Evolutionary conservation across 2,797 vertebrate species (phyloP), one percentile per base, ranked within the genome.

Genomic region (Tiaroga cobitis): DNA sequence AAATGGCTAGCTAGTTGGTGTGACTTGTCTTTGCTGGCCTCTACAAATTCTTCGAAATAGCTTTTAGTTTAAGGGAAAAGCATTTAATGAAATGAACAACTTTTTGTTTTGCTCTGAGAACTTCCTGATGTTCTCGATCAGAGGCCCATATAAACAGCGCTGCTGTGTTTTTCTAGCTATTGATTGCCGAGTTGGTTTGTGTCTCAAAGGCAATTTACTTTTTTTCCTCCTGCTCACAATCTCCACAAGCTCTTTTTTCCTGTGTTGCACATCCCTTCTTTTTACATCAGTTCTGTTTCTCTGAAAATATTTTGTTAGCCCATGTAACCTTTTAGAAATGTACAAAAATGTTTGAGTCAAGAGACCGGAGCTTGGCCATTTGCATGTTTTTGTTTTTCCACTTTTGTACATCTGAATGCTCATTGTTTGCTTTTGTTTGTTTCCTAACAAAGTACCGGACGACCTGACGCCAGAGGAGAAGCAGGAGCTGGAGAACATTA

Each of bases 381-480:
- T 86, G 51, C 81, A 80, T 70, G 43, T 70, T 86, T 85, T 51
- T 84, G 81, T 84, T 85, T 83, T 46, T 82, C 72, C 24, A 8
- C 10, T 2, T 84, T 72, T 75, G 43, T 72, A 43, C 61, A 41
- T 73, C n/a, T 84, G 76, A 68, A 49, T 29, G 0, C 84, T 78
- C 65, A 79, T 73, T 75, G 82, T 91, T 87, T 29, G 56, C 77
- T 79, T 69, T 87, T 46, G 65, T 77, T 61, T 85, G 67, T 84
- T 29, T 73, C 26, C 89, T 97, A 72, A 61, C 56, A 37, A 46
- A 85, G 97, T 98, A 89, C 97, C 97, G 85, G 96, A 96, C 89
- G 98, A 99, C 94, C 95, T 99, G 92, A 97, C 96, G 68, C 96
- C 96, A 3, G 97, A 98, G 90, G 98, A 99, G 93, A 96, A 95